phyloP scores from a whole-genome alignment of 2,888 invertebrate genomes.

The Rhamphomyia laevipes region DNA sequence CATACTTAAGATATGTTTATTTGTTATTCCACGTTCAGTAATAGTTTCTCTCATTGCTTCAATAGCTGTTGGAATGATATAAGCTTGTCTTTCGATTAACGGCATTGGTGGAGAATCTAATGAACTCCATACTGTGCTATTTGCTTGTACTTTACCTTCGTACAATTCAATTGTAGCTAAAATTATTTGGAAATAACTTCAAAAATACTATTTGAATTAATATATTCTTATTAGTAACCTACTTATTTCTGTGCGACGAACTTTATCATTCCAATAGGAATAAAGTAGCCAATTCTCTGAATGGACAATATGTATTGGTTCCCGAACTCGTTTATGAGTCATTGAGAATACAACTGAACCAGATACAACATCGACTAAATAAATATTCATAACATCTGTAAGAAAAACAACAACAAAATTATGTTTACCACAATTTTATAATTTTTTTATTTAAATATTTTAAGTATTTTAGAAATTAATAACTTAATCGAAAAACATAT shows the following conservation, averaged over 20 bases:
- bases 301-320: constrained; percentile 82
- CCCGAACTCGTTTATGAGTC: constrained; percentile 71
- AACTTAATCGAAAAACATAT: not conserved
- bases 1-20: constrained; percentile 69
- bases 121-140: constrained; percentile 81
- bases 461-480: not conserved
- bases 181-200: constrained; percentile 4
- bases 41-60: constrained; percentile 73
- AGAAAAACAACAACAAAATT: constrained; percentile 11
- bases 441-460: not conserved
- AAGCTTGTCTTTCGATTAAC: constrained; percentile 72
- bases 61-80: constrained; percentile 71
- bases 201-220: not conserved
- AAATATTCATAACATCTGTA: constrained; percentile 67
- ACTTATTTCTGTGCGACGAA: constrained; percentile 79
- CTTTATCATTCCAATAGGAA: constrained; percentile 86
- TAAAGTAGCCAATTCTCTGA: constrained; percentile 96
- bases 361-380: constrained; percentile 77
- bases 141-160: constrained; percentile 78
- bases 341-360: constrained; percentile 78
- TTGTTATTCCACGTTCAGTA: constrained; percentile 86
- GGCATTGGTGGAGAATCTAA: constrained; percentile 61
- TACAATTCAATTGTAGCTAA: constrained; percentile 84
- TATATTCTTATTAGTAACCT: constrained; percentile 4
- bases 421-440: not conserved